A percentile compares a stretch with the other conserved stretches of the same genome.
Evolutionary conservation across 2,888 invertebrate genomes (phyloP).

Genomic region (Spodoptera littoralis): DNA sequence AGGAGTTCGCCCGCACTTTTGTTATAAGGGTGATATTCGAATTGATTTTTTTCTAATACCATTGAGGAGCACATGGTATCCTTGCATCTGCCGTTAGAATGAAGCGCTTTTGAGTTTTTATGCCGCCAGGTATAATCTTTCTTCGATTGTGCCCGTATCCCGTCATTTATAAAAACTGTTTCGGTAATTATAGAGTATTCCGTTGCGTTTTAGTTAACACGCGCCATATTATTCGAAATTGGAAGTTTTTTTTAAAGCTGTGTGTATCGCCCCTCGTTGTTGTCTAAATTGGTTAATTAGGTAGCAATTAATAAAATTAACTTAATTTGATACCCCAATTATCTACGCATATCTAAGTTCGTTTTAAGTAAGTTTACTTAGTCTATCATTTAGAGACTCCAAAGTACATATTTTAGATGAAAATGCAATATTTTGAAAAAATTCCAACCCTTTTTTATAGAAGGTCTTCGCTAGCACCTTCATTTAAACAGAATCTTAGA

Average conservation of each 20-base stretch:
- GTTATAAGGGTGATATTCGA: slow-evolving; percentile 51
- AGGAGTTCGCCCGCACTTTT: slow-evolving; percentile 43
- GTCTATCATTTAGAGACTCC: too few species aligned
- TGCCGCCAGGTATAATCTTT: slow-evolving; percentile 38
- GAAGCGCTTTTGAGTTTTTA: slow-evolving; percentile 41
- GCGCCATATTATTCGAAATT: slow-evolving; percentile 4
- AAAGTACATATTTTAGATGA: too few species aligned
- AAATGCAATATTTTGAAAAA: too few species aligned
- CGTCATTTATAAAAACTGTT: slow-evolving; percentile 29
- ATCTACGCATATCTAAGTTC: too few species aligned
- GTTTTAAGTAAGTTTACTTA: too few species aligned
- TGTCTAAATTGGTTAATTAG: too few species aligned
- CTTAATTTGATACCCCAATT: too few species aligned
- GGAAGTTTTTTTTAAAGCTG: slow-evolving; percentile 15
- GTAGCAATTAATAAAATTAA: too few species aligned
- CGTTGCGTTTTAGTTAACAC: slow-evolving; percentile 15
- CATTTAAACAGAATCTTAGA: slow-evolving; percentile 10
- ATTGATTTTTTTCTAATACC: slow-evolving; percentile 60
- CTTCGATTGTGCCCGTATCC: slow-evolving; percentile 34
- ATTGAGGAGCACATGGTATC: slow-evolving; percentile 60
- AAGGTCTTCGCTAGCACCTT: background rate
- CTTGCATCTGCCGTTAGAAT: slow-evolving; percentile 66
- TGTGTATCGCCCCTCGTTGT: background rate
- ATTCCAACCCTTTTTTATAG: too few species aligned
- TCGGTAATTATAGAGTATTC: slow-evolving; percentile 31